phyloP scores from a whole-genome alignment of 2,113 vertebrate species.

The Machaerirhynchus nigripectus region DNA sequence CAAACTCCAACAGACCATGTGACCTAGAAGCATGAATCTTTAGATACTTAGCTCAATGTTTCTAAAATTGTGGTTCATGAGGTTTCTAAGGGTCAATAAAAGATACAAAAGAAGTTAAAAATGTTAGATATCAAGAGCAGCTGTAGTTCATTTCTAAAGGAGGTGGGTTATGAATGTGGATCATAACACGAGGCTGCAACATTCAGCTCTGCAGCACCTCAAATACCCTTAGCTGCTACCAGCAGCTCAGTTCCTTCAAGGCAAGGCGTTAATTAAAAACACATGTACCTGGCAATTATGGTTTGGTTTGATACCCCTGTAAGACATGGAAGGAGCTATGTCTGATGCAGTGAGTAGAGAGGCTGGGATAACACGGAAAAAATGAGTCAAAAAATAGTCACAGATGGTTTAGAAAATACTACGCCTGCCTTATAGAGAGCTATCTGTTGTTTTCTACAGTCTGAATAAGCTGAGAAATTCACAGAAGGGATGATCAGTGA shows the following conservation, averaged over 20 bases:
- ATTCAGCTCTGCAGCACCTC: no score
- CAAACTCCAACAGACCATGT: not conserved
- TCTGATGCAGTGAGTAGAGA: not conserved
- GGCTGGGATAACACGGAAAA: not conserved
- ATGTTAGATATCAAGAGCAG: not conserved
- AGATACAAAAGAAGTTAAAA: not conserved
- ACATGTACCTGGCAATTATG: not conserved
- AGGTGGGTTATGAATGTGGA: not conserved
- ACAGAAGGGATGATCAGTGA: not conserved
- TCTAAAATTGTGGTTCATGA: not conserved
- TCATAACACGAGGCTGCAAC: rapidly evolving
- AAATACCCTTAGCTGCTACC: not conserved
- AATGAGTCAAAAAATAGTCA: conserved; percentile 13
- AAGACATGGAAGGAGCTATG: not conserved
- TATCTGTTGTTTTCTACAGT: not conserved
- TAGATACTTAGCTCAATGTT: not conserved
- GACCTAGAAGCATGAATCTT: not conserved
- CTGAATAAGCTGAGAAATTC: not conserved
- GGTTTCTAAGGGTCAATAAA: not conserved
- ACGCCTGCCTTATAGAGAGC: not conserved
- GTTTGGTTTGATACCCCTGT: not conserved
- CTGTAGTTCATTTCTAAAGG: not conserved
- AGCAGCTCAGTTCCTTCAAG: not conserved
- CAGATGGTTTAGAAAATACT: conserved; percentile 23
- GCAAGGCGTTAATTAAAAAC: not conserved